Conservation (phyloP, 2,113 vertebrate genomes). For the Ceyx melanurus region DNA sequence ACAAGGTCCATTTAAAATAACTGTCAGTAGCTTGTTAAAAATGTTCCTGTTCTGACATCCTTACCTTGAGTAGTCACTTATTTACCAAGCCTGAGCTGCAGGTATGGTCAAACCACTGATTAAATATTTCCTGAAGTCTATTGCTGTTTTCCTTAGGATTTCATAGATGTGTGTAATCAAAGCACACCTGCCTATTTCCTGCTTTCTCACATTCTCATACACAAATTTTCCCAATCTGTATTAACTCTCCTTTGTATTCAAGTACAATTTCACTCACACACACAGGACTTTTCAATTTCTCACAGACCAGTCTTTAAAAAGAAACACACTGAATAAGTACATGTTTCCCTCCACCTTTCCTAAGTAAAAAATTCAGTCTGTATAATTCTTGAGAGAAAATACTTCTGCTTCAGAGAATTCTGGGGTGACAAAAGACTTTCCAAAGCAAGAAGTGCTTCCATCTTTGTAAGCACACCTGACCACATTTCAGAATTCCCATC, state of each 20-base stretch:
- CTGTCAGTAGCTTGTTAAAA: background rate
- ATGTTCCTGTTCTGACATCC: background rate
- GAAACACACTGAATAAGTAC: background rate
- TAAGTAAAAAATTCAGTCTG: background rate
- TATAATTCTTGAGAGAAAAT: background rate
- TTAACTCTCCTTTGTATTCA: background rate
- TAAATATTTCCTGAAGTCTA: conserved; percentile 22
- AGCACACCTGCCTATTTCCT: background rate
- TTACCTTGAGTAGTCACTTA: conserved; percentile 52
- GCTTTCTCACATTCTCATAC: background rate
- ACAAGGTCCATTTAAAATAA: background rate
- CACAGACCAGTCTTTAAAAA: background rate
- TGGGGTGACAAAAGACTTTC: background rate
- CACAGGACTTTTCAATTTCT: background rate
- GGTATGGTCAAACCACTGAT: conserved; percentile 2
- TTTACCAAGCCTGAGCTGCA: conserved; percentile 27
- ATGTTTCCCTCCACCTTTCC: background rate
- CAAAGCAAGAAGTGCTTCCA: background rate
- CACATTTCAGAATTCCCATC: background rate
- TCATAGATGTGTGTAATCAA: background rate
- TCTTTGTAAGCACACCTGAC: background rate
- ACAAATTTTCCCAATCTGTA: background rate
- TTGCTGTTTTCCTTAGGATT: background rate
- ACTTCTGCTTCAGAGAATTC: background rate
- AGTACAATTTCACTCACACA: background rate